A percentile compares a stretch with the other conserved stretches of the same genome.
These are phyloP conservation scores for Volucella inanis DNA, from an alignment of 2,888 invertebrate genomes.

Conservation along the genomic window DNA sequence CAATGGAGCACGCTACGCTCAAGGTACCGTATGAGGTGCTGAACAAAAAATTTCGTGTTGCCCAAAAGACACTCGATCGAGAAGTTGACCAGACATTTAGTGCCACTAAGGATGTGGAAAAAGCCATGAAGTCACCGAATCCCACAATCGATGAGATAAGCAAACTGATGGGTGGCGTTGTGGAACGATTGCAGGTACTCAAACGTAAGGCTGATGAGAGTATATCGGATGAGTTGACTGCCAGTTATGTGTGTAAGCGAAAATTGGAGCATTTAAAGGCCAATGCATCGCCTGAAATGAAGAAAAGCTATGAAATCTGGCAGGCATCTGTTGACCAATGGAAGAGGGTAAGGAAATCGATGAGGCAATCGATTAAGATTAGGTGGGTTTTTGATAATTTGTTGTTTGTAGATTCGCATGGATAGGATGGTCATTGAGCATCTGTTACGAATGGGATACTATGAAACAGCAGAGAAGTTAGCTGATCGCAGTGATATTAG, in stretches of 20 bases:
- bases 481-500: slow-evolving; percentile 91
- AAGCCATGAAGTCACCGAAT: slow-evolving; percentile 82
- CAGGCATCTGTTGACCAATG: slow-evolving; percentile 82
- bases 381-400: neutral
- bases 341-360: slow-evolving; percentile 79
- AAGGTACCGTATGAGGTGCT: slow-evolving; percentile 99
- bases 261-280: slow-evolving; percentile 93
- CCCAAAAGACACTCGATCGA: slow-evolving; percentile 96
- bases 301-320: slow-evolving; percentile 79
- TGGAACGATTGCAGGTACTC: slow-evolving; percentile 93
- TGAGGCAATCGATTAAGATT: neutral
- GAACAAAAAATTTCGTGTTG: slow-evolving; percentile 97
- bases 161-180: slow-evolving; percentile 92
- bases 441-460: slow-evolving; percentile 96
- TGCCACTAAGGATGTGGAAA: slow-evolving; percentile 88
- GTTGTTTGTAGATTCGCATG: slow-evolving; percentile 85
- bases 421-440: slow-evolving; percentile 99
- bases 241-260: slow-evolving; percentile 95
- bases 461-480: slow-evolving; percentile 94
- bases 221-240: slow-evolving; percentile 94
- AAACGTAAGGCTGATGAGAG: slow-evolving; percentile 98
- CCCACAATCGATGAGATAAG: slow-evolving; percentile 87
- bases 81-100: slow-evolving; percentile 95
- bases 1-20: slow-evolving; percentile 96
- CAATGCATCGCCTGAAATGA: slow-evolving; percentile 79